Percentiles rank a stretch among this genome's conserved stretches.
These are phyloP conservation scores for Hoplostethus atlanticus DNA, from an alignment of 2,797 vertebrate species.

Conservation along the genomic window DNA sequence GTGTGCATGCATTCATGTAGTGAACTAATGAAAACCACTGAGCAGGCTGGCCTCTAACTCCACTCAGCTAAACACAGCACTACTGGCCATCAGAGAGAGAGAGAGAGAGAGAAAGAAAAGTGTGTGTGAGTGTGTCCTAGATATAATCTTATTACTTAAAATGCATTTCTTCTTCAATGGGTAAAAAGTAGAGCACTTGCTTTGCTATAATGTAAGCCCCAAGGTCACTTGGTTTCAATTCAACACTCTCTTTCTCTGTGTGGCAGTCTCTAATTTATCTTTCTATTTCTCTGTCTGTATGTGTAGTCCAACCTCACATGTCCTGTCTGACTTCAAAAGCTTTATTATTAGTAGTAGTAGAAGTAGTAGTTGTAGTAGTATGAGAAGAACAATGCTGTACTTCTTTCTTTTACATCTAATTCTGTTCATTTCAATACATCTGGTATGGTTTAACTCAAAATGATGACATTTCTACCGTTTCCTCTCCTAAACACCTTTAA, in stretches of 20 bases:
- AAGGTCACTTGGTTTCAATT: conserved; percentile 25
- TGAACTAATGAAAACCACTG: conserved; percentile 58
- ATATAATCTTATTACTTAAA: conserved; percentile 11
- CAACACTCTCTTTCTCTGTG: conserved; percentile 15
- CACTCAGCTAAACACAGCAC: conserved; percentile 20
- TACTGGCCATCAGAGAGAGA: conserved; percentile 22
- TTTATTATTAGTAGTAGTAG: not conserved
- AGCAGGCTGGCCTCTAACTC: conserved; percentile 43
- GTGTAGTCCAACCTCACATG: not conserved
- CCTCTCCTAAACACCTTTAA: not conserved
- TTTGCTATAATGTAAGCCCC: conserved; percentile 12
- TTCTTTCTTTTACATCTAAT: not conserved
- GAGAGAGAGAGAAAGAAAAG: conserved; percentile 14
- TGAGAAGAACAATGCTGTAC: not conserved
- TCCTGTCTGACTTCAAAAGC: conserved; percentile 1
- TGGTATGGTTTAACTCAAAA: not conserved
- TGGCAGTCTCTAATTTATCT: conserved; percentile 15
- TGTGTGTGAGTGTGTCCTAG: conserved; percentile 27
- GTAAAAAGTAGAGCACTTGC: conserved; percentile 6
- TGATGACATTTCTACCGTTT: not conserved
- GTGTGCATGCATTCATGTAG: not conserved
- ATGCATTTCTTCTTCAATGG: conserved; percentile 1
- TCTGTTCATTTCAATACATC: not conserved
- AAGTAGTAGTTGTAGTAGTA: not conserved
- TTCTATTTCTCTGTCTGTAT: too few species aligned